Evolutionary conservation across 2,888 invertebrate species (phyloP), one percentile per base, ranked within the genome.

Genomic region (Spialia ferax): DNA sequence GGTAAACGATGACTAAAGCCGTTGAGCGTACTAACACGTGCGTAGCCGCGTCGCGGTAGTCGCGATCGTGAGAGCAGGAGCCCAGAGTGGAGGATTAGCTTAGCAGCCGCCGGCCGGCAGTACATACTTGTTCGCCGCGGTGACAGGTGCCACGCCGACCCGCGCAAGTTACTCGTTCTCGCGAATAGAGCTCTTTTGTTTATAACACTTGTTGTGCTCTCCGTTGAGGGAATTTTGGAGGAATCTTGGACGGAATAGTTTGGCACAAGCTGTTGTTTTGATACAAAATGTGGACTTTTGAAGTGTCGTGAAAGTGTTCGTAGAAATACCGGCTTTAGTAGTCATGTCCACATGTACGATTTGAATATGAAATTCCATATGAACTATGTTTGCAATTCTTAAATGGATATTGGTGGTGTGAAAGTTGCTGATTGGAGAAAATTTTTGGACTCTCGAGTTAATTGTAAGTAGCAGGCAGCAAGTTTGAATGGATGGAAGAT

Each of bases 291-390:
- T 87, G 83, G 84, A 87, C 83, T 82, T 77, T 72, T 63, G 73
- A 78, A 86, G 91, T 92, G 89, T 82, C 80, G 91, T 91, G 91
- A 86, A 89, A 77, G 93, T 93, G 91, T 81, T 81, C 73, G 69
- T 69, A 77, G 82, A 81, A 85, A 86, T 87, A 89, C 87, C 85
- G 85, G 85, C 83, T 82, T 75, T 71, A 77, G 79, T 81, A 84
- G 81, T 85, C 79, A 86, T 89, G 88, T 87, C 82, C 80, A 84
- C 79, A 86, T 87, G 87, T 86, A 89, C 85, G 79, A 87, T 88
- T 87, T 85, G 85, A 88, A 89, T 91, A 91, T 87, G 84, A 88
- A 87, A 88, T 87, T 81, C 81, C 84, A 81, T 38, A 85, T 82
- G 80, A 85, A 86, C 82, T 82, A 87, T 86, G 84, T 82, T 82